Conservation (phyloP, 2,797 vertebrate species). For the Pangasius sanitwongsei region DNA sequence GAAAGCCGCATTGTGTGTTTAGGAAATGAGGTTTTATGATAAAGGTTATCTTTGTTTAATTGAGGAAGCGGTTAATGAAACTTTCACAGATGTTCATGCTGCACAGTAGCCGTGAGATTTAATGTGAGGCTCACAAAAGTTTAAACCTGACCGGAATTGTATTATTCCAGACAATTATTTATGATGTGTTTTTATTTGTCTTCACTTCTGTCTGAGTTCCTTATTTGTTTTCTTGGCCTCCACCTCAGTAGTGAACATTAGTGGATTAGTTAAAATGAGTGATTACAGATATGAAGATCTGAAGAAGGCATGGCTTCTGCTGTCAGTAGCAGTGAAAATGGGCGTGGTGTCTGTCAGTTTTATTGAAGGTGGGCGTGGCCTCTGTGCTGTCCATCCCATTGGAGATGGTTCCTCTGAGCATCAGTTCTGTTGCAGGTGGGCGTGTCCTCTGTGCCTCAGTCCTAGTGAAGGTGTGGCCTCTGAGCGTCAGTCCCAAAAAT, state of each 20-base stretch:
- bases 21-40: conserved; percentile 2
- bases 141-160: background rate
- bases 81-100: background rate
- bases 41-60: background rate
- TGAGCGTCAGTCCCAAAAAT: background rate
- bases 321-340: background rate
- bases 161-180: background rate
- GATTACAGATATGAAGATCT: background rate
- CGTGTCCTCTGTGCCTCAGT: background rate
- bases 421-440: background rate
- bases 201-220: background rate
- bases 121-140: background rate
- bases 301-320: background rate
- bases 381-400: background rate
- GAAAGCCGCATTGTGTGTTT: conserved; percentile 14
- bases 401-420: background rate
- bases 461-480: background rate
- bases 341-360: background rate
- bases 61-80: background rate
- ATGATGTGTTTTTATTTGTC: background rate
- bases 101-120: background rate
- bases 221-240: background rate
- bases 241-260: background rate
- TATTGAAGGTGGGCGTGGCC: background rate
- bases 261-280: background rate